Evolutionary conservation across 2,888 invertebrate species (phyloP), one percentile per base, ranked within the genome.

Genomic region (Drosophila macrospina): DNA sequence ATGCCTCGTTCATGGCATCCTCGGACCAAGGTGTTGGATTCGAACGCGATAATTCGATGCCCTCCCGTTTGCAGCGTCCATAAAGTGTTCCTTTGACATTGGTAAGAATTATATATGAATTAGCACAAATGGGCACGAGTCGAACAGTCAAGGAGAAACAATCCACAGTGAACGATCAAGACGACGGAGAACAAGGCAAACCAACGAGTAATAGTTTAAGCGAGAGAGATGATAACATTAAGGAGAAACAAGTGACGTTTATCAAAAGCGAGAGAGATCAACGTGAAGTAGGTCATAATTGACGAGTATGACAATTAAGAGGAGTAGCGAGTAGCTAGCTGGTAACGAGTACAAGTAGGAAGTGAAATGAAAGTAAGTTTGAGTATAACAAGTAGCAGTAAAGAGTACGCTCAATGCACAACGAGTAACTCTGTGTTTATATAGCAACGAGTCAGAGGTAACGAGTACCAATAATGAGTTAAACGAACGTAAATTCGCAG

Each of bases 11-110:
- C 97, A 97, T 97, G 28, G 97, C 97, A 90, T 96, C 97, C 91
- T 97, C 97, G n/a, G 97, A 96, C 97, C 97, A 97, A 8, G 97
- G 97, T 44, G 97, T 97, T n/a, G 97, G 97, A 93, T 96, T 97
- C 60, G 96, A 96, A 79, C 97, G 94, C 5, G 97, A 97, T 78
- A 97, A 92, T 91, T 97, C 97, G 81, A 97, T 97, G 48, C 97
- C 97, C 91, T 97, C 97, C 50, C 97, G 93, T 90, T 97, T 97
- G 91, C 97, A 97, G 81, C 97, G 93, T 2, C 97, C 97, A 88
- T 97, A 97, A 15, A 97, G 93, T 10, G 97, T 97, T 15, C 97
- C 94, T 94, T 91, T 51, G 87, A 54, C 73, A 63, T 70, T 52
- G 52, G 52, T 41, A 62, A 62, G 56, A 71, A 55, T 44, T 60